Evolutionary conservation across 2,888 invertebrate species (phyloP).

Genomic region (Idaea dimidiata): DNA sequence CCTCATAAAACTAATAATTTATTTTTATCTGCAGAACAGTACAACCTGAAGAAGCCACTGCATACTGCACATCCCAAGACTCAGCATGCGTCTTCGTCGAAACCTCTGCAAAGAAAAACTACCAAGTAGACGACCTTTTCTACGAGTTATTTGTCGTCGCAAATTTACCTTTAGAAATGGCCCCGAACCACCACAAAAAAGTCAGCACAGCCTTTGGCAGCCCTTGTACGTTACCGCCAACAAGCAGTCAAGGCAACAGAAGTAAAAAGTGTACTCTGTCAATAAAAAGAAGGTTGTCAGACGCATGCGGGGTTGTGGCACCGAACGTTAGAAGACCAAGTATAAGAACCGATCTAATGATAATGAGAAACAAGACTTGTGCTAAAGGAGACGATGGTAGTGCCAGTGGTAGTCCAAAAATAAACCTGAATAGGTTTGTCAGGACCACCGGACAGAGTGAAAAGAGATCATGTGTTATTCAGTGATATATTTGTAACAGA

Average conservation of each 20-base stretch:
- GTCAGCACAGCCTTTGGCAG: constrained; percentile 89
- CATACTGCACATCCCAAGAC: constrained; percentile 89
- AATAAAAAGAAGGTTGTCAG: constrained; percentile 90
- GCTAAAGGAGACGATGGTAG: constrained; percentile 85
- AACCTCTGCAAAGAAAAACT: constrained; percentile 91
- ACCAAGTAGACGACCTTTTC: constrained; percentile 91
- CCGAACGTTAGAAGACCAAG: constrained; percentile 93
- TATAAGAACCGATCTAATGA: constrained; percentile 93
- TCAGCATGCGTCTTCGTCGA: constrained; percentile 90
- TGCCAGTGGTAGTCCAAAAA: constrained; percentile 76
- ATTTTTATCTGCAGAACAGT: constrained; percentile 82
- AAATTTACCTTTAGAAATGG: constrained; percentile 93
- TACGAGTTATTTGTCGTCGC: constrained; percentile 91
- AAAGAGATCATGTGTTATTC: constrained; percentile 70
- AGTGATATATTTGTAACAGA: constrained; percentile 57
- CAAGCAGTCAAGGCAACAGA: constrained; percentile 83
- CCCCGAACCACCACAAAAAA: constrained; percentile 91
- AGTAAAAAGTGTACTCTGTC: constrained; percentile 89
- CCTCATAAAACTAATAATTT: neutral
- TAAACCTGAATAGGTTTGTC: constrained; percentile 73
- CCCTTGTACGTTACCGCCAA: constrained; percentile 87
- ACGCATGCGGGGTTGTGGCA: constrained; percentile 94
- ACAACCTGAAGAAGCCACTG: constrained; percentile 87
- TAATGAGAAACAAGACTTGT: constrained; percentile 91
- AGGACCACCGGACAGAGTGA: constrained; percentile 68